These are phyloP conservation scores for Melanaphis sacchari DNA, from an alignment of 1,140 invertebrate species.

Conservation along the genomic window DNA sequence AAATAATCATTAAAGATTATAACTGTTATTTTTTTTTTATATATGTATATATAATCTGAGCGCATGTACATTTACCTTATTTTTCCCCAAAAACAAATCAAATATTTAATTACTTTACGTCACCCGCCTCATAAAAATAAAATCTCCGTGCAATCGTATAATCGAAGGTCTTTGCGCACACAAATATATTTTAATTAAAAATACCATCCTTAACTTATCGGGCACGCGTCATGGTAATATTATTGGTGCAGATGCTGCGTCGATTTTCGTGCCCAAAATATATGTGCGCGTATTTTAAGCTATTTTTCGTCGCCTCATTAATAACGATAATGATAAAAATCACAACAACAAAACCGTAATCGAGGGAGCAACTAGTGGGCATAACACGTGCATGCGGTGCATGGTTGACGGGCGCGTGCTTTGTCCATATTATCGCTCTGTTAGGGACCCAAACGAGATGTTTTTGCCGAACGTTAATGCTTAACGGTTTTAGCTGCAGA, in stretches of 20 bases:
- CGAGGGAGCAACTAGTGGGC: background rate
- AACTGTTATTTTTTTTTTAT: background rate
- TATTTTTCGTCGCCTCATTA: background rate
- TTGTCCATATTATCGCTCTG: background rate
- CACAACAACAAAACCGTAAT: too few relatives aligned
- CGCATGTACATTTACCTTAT: background rate
- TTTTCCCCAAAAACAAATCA: background rate
- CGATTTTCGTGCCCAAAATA: background rate
- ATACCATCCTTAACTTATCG: background rate
- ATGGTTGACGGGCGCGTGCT: conserved; percentile 1
- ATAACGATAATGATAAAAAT: background rate
- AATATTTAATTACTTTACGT: too few relatives aligned
- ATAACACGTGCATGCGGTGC: background rate
- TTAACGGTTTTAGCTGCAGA: conserved; percentile 70
- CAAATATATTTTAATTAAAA: background rate
- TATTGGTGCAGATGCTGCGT: too few relatives aligned
- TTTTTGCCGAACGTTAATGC: conserved; percentile 55
- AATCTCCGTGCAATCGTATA: background rate
- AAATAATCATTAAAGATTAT: background rate
- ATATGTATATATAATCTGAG: background rate
- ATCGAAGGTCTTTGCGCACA: background rate
- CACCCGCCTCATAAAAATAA: background rate
- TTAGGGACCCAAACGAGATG: background rate
- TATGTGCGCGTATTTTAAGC: background rate
- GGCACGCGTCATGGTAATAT: background rate